Conservation (phyloP, 2,797 vertebrate genomes). For the Arctocebus calabarensis region DNA sequence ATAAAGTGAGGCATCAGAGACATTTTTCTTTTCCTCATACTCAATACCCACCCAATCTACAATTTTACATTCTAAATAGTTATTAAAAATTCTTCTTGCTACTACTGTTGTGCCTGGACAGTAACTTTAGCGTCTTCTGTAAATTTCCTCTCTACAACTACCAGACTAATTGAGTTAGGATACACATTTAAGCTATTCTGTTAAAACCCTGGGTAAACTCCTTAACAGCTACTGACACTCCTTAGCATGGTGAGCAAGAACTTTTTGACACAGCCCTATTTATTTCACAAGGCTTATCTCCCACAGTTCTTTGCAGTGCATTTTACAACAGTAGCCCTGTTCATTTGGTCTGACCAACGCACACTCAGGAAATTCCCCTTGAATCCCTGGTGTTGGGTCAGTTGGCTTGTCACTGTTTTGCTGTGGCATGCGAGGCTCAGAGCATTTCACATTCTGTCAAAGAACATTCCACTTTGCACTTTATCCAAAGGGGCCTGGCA, state of each 20-base stretch:
- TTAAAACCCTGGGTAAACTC: background rate
- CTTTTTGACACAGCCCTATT: background rate
- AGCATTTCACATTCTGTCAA: background rate
- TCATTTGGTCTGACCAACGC: background rate
- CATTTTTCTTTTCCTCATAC: background rate
- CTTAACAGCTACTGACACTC: background rate
- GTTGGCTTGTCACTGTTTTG: no score
- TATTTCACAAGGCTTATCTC: background rate
- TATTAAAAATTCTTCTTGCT: background rate
- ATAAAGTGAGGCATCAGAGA: background rate
- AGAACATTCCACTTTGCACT: background rate
- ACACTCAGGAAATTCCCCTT: background rate
- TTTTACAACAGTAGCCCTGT: background rate
- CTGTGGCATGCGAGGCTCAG: background rate
- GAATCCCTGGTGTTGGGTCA: background rate
- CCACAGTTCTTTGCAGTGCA: background rate
- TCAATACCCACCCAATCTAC: background rate
- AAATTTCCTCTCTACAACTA: background rate
- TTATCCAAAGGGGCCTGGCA: background rate
- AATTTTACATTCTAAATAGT: slow-evolving; percentile 2
- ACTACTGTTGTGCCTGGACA: background rate
- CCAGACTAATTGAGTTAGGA: background rate
- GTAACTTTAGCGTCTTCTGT: background rate
- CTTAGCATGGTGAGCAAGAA: background rate
- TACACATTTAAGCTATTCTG: background rate